Evolutionary conservation across 92 coral and sea anemone genomes (phyloP).

Genomic region (Pocillopora meandrina): DNA sequence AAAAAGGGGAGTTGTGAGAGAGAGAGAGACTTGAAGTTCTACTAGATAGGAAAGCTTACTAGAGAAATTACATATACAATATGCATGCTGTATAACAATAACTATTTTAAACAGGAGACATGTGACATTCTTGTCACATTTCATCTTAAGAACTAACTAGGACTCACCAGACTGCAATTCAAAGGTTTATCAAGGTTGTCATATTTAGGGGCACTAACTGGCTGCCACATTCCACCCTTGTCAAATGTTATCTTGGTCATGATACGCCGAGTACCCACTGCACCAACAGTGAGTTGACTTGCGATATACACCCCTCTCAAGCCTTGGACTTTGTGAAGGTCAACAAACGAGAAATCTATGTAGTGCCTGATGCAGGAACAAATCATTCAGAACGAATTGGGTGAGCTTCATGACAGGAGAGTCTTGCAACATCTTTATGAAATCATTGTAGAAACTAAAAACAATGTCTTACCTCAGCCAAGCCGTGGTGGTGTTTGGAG

Average conservation of each 20-base stretch:
- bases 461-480: constrained; percentile 78
- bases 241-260: constrained; percentile 80
- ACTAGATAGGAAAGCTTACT: too few relatives aligned
- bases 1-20: too few relatives aligned
- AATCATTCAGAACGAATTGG: background rate
- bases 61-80: too few relatives aligned
- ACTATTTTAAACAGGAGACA: too few relatives aligned
- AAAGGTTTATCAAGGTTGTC: constrained; percentile 62
- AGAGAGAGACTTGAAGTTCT: too few relatives aligned
- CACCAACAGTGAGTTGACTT: constrained; percentile 77
- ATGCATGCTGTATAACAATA: too few relatives aligned
- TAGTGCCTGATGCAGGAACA: constrained; percentile 58
- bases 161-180: constrained; percentile 76
- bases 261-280: constrained; percentile 70
- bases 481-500: constrained; percentile 60
- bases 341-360: constrained; percentile 79
- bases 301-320: constrained; percentile 93
- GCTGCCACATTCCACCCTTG: constrained; percentile 87
- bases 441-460: background rate
- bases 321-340: constrained; percentile 90
- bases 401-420: background rate
- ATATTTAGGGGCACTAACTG: constrained; percentile 63
- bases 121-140: too few relatives aligned
- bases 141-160: background rate
- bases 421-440: background rate